Percentiles rank a stretch among this genome's conserved stretches.
phyloP scores from a whole-genome alignment of 2,888 invertebrate genomes.

The Xylophagus ater region DNA sequence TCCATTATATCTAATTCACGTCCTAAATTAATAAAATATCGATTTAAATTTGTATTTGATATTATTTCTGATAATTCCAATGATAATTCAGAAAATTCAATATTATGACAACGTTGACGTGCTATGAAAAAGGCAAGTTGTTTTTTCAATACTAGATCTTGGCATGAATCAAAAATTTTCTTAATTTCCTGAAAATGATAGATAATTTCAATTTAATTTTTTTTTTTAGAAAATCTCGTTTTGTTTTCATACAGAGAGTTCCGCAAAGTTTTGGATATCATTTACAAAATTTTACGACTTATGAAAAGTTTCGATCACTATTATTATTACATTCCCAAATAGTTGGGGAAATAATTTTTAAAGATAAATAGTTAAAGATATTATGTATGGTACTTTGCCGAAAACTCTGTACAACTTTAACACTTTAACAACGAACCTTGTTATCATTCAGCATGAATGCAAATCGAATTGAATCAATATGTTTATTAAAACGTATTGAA shows the following conservation, averaged over 20 bases:
- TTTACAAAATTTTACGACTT: no score
- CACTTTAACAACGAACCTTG: constrained; percentile 59
- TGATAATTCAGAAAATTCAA: constrained; percentile 47
- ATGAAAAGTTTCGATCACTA: no score
- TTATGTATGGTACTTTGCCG: constrained; percentile 2
- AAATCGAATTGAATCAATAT: constrained; percentile 78
- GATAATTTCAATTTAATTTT: constrained; percentile 9
- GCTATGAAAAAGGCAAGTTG: constrained; percentile 89
- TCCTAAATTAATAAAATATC: constrained; percentile 75
- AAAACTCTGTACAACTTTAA: constrained; percentile 65
- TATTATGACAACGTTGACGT: no score
- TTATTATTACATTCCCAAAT: background rate
- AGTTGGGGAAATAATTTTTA: constrained; percentile 1
- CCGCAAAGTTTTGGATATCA: no score
- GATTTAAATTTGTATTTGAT: constrained; percentile 77
- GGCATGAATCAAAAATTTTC: constrained; percentile 6
- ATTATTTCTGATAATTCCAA: constrained; percentile 72
- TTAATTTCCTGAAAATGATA: constrained; percentile 6
- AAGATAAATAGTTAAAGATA: constrained; percentile 4
- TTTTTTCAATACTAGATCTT: constrained; percentile 51
- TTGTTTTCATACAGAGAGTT: no score
- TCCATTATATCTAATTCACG: constrained; percentile 94
- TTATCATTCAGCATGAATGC: constrained; percentile 83
- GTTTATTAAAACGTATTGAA: constrained; percentile 77
- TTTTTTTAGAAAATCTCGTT: no score